Percentiles rank a stretch among this genome's conserved stretches.
Evolutionary conservation across 2,888 invertebrate species (phyloP).

Genomic region (Sthenelais limicola): DNA sequence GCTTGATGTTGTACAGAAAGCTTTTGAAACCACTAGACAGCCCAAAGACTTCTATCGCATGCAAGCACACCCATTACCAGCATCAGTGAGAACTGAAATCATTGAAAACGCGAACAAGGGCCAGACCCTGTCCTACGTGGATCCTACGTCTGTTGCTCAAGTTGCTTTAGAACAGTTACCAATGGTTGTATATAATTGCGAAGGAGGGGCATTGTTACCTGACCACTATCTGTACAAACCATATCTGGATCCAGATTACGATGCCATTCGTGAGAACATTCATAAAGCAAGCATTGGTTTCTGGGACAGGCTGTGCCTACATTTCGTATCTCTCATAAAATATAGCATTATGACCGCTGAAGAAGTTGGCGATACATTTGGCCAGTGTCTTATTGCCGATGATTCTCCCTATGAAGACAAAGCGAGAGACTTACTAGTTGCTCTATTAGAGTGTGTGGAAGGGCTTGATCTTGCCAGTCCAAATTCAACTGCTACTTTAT

Average conservation of each 20-base stretch:
- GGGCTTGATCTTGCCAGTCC: slow-evolving; percentile 33
- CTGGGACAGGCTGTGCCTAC: slow-evolving; percentile 47
- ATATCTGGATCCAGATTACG: slow-evolving; percentile 13
- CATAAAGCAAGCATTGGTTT: slow-evolving; percentile 42
- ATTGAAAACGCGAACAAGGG: slow-evolving; percentile 48
- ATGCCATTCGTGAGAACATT: slow-evolving; percentile 35
- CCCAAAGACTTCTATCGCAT: slow-evolving; percentile 41
- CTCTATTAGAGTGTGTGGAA: slow-evolving; percentile 36
- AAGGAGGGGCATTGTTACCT: slow-evolving; percentile 43
- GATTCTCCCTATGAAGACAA: slow-evolving; percentile 47
- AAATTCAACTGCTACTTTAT: slow-evolving; percentile 44
- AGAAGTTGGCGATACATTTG: slow-evolving; percentile 42
- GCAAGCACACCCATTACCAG: slow-evolving; percentile 35
- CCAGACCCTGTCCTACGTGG: slow-evolving; percentile 42
- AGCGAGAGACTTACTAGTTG: slow-evolving; percentile 26
- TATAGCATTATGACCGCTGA: slow-evolving; percentile 42
- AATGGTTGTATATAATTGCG: slow-evolving; percentile 43
- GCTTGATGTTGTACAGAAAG: slow-evolving; percentile 41
- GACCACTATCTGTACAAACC: slow-evolving; percentile 41
- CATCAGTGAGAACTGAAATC: slow-evolving; percentile 45
- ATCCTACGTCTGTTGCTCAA: slow-evolving; percentile 47
- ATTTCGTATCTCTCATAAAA: slow-evolving; percentile 45
- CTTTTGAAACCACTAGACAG: slow-evolving; percentile 15
- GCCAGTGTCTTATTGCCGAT: slow-evolving; percentile 44
- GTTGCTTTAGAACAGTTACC: slow-evolving; percentile 51